Evolutionary conservation across 2,888 invertebrate genomes (phyloP).

Genomic region (Lumbricus terrestris): DNA sequence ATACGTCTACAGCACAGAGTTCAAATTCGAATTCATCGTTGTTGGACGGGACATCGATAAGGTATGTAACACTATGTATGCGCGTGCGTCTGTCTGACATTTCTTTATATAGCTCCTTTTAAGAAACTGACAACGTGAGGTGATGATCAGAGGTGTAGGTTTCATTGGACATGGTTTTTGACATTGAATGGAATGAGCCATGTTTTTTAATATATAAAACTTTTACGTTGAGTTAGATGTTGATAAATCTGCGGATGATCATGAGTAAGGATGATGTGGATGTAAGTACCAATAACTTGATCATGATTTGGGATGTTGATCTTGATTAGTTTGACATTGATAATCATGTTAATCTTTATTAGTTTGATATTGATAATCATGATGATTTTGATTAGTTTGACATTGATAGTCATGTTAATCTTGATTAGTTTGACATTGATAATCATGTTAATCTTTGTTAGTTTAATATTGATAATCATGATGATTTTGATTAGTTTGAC

Average conservation of each 20-base stretch:
- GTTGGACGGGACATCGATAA: constrained; percentile 45
- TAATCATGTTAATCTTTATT: not conserved
- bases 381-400: not conserved
- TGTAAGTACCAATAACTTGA: not conserved
- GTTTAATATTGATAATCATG: not conserved
- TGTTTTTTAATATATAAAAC: no score
- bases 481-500: not conserved
- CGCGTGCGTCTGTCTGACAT: no score
- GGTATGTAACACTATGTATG: constrained; percentile 38
- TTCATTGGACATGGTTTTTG: no score
- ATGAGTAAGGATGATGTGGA: not conserved
- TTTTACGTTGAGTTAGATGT: no score
- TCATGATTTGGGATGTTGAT: not conserved
- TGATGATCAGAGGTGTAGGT: no score
- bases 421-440: no score
- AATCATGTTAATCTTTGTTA: no score
- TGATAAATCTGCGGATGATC: not conserved
- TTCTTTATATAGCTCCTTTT: not conserved
- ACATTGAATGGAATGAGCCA: no score
- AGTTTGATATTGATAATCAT: no score
- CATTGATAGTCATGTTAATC: not conserved
- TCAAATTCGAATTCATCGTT: constrained; percentile 49
- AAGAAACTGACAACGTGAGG: no score
- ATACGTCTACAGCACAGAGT: constrained; percentile 44
- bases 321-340: not conserved